A percentile compares a stretch with the other conserved stretches of the same genome.
Conservation (phyloP, 1,140 invertebrate genomes). For the Metaphire vulgaris region DNA sequence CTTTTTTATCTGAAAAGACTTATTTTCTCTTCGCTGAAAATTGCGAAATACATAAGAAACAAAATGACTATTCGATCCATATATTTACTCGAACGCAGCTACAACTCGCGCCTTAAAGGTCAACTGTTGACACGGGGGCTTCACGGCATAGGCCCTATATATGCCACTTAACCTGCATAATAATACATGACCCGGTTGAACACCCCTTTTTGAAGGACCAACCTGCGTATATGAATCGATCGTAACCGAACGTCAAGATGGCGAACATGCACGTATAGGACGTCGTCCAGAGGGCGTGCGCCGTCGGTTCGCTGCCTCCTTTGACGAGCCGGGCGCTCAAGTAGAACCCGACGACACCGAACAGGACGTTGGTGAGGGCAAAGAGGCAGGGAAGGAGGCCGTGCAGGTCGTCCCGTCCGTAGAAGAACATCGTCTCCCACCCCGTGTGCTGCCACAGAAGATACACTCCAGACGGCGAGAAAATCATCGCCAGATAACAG, state of each 20-base stretch:
- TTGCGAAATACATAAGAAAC: no score
- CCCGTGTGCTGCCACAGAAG: slow-evolving; percentile 11
- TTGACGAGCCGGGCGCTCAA: background rate
- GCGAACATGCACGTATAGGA: slow-evolving; percentile 11
- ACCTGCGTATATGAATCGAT: slow-evolving; percentile 9
- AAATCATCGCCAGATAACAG: background rate
- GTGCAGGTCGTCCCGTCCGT: background rate
- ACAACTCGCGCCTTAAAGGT: no score
- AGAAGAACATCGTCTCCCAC: slow-evolving; percentile 16
- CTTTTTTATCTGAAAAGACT: no score
- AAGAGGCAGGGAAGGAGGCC: slow-evolving; percentile 9
- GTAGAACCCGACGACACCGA: slow-evolving; percentile 5
- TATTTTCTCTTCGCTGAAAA: no score
- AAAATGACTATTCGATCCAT: no score
- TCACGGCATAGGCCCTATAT: no score
- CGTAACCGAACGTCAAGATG: slow-evolving; percentile 11
- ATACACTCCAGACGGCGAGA: slow-evolving; percentile 1
- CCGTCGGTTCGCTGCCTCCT: background rate
- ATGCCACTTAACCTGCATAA: no score
- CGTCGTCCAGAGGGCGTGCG: background rate
- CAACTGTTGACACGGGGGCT: no score
- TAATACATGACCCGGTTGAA: no score
- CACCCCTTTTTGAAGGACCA: no score
- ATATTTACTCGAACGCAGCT: no score
- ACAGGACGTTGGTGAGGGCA: slow-evolving; percentile 7